These are phyloP conservation scores for Chamaetylas fuelleborni DNA, from an alignment of 2,113 vertebrate species.

Conservation along the genomic window DNA sequence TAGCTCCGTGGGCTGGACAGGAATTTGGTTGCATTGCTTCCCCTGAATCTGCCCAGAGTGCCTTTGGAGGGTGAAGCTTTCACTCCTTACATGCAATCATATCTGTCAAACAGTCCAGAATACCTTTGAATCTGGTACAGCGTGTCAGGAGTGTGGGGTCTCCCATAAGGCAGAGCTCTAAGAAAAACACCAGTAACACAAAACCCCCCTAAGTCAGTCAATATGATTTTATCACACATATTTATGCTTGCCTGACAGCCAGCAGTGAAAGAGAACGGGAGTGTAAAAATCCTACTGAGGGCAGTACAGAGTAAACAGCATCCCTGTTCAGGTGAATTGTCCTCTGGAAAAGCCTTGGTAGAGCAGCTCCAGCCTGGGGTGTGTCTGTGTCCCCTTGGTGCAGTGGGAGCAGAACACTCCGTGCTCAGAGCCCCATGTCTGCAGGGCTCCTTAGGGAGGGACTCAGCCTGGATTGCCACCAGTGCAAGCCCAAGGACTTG, in stretches of 20 bases:
- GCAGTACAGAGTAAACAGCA: neutral
- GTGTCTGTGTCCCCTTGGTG: neutral
- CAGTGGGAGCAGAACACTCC: fast-evolving
- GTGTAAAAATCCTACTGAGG: neutral
- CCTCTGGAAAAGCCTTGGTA: neutral
- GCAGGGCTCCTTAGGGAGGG: neutral
- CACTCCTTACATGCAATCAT: neutral
- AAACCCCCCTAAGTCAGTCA: neutral
- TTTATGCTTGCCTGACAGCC: neutral
- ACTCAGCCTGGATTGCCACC: fast-evolving
- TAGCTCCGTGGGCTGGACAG: fast-evolving
- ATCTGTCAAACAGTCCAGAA: neutral
- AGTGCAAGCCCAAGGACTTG: neutral
- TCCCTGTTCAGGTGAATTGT: neutral
- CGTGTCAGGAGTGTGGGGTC: fast-evolving
- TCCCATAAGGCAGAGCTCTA: neutral
- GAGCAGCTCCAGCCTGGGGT: neutral
- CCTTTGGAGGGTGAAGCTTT: neutral
- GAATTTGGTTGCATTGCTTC: neutral
- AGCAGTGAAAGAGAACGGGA: neutral
- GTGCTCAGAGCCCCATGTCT: fast-evolving
- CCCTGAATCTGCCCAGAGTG: neutral
- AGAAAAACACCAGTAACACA: neutral
- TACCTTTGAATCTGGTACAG: neutral
- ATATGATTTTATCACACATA: fast-evolving